Percentiles rank a stretch among this genome's conserved stretches.
phyloP scores from a whole-genome alignment of 2,888 invertebrate genomes.

The Tachina fera region DNA sequence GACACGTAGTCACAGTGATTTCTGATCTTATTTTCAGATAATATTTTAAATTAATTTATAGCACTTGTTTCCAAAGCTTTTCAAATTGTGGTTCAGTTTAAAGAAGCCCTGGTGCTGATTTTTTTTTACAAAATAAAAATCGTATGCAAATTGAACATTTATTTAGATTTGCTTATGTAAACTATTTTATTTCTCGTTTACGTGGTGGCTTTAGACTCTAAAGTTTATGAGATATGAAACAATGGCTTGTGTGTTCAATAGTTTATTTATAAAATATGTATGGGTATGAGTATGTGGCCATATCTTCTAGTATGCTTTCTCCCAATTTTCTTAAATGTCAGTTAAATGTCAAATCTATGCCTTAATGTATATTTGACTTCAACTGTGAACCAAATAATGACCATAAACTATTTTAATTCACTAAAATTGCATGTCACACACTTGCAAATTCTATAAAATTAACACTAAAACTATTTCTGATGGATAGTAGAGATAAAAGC shows the following conservation, averaged over 20 bases:
- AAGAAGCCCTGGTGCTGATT: background rate
- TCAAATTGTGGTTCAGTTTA: constrained; percentile 57
- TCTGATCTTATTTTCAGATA: constrained; percentile 40
- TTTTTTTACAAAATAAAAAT: background rate
- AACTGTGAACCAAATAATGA: constrained; percentile 56
- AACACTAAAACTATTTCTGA: too few relatives aligned
- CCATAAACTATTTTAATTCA: constrained; percentile 46
- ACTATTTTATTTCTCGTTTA: constrained; percentile 32
- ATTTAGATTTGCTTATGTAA: constrained; percentile 57
- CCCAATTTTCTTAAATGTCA: constrained; percentile 49
- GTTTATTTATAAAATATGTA: constrained; percentile 21
- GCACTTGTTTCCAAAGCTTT: constrained; percentile 52
- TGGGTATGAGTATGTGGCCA: constrained; percentile 4
- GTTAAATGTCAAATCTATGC: constrained; percentile 63
- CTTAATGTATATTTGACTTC: constrained; percentile 54
- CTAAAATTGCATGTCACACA: constrained; percentile 40
- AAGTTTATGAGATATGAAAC: too few relatives aligned
- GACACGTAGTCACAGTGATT: background rate
- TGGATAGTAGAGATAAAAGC: too few relatives aligned
- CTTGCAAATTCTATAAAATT: background rate
- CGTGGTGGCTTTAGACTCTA: constrained; percentile 59
- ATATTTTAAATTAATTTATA: constrained; percentile 67
- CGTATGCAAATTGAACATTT: constrained; percentile 64
- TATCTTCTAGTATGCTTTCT: constrained; percentile 3
- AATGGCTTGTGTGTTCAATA: constrained; percentile 35